Conservation (phyloP, 2,797 vertebrate species). For the Pantherophis vulpinus region DNA sequence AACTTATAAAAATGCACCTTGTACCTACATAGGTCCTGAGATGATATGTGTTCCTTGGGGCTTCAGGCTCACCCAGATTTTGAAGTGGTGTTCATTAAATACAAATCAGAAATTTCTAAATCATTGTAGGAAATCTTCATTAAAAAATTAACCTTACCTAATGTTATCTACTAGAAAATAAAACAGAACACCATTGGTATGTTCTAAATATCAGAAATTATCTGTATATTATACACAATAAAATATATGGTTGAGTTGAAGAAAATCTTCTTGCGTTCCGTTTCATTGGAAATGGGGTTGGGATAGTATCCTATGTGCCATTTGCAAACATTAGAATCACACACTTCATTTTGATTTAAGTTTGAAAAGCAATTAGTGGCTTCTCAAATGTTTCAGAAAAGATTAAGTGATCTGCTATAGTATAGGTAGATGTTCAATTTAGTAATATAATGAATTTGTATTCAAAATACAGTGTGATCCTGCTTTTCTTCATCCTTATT, state of each 20-base stretch:
- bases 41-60: neutral
- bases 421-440: conserved; percentile 5
- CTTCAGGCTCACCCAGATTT: neutral
- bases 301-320: neutral
- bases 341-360: neutral
- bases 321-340: neutral
- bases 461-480: conserved; percentile 20
- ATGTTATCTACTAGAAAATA: neutral
- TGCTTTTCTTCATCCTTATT: conserved; percentile 17
- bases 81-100: neutral
- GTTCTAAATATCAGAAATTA: neutral
- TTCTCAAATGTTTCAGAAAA: neutral
- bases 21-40: too few relatives aligned
- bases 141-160: neutral
- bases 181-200: neutral
- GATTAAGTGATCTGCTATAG: neutral
- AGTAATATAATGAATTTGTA: conserved; percentile 30
- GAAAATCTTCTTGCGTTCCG: neutral
- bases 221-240: neutral
- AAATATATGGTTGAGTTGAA: neutral
- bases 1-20: neutral
- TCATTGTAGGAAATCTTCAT: neutral
- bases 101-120: neutral
- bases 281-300: neutral
- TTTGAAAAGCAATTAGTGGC: neutral